Evolutionary conservation across 2,797 vertebrate species (phyloP).

Genomic region (Sitta carolinensis): DNA sequence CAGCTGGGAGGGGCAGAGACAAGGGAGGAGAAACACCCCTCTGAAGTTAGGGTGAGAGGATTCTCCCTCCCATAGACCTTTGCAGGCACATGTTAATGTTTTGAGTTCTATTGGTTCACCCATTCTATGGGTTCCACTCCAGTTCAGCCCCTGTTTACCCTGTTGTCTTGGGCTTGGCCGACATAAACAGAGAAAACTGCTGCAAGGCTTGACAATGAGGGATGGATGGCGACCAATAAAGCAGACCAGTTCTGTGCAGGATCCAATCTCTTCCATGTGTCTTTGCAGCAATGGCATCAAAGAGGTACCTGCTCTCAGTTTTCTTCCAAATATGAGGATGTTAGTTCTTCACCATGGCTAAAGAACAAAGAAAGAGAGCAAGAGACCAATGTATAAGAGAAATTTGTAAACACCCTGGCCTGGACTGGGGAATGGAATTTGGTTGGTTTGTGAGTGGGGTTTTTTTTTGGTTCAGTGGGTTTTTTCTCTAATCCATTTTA

Average conservation of each 20-base stretch:
- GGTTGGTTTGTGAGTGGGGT: not conserved
- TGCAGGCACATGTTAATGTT: too few relatives aligned
- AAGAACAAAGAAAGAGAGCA: not conserved
- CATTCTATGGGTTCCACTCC: too few relatives aligned
- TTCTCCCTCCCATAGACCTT: too few relatives aligned
- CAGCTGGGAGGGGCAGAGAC: too few relatives aligned
- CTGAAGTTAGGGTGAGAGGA: too few relatives aligned
- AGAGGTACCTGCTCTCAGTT: not conserved
- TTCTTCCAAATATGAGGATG: not conserved
- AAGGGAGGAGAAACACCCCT: too few relatives aligned
- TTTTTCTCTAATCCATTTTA: not conserved
- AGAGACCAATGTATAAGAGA: not conserved
- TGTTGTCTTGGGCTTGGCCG: not conserved
- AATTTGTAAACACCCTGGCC: not conserved
- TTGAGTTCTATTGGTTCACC: too few relatives aligned
- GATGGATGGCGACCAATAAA: not conserved
- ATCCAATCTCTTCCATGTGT: not conserved
- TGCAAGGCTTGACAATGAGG: not conserved
- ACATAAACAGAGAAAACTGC: not conserved
- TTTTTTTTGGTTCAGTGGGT: not conserved
- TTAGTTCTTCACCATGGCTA: not conserved
- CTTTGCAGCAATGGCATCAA: not conserved
- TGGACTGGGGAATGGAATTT: accelerated
- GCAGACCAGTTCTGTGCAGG: not conserved
- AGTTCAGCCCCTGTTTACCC: too few relatives aligned